Conservation (phyloP, 30 jellyfish, hydroid and myxozoan species). For the Catostylus mosaicus region DNA sequence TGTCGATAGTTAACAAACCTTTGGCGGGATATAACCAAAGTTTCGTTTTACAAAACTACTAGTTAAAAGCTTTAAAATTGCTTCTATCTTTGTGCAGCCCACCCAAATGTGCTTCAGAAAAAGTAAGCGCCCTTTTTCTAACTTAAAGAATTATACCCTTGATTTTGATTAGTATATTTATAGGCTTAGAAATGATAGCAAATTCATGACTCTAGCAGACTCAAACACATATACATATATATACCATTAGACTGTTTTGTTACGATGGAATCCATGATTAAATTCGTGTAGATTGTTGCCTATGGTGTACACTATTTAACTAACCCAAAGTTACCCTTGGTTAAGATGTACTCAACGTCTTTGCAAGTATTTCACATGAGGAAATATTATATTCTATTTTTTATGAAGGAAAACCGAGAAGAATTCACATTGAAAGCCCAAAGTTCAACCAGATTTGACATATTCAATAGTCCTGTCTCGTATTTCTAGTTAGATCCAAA, state of each 20-base stretch:
- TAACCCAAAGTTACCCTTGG: not conserved
- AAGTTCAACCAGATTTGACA: not conserved
- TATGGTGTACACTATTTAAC: slow-evolving; percentile 1
- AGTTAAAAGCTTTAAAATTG: no score
- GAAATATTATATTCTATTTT: not conserved
- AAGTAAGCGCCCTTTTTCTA: no score
- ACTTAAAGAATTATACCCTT: no score
- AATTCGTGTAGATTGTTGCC: not conserved
- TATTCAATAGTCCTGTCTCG: not conserved
- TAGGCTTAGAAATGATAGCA: no score
- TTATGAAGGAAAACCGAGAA: not conserved
- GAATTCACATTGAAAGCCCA: not conserved
- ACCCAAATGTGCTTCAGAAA: no score
- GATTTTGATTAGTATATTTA: no score
- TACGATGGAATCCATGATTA: not conserved
- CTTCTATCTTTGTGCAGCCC: no score
- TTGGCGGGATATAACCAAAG: no score
- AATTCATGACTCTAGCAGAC: not conserved
- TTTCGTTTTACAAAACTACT: no score
- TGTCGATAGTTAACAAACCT: no score
- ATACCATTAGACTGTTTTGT: not conserved
- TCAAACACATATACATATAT: not conserved
- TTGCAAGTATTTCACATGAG: not conserved
- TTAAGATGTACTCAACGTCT: not conserved
- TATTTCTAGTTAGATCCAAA: not conserved